Conservation (phyloP, 2,888 invertebrate species). For the Deilephila porcellus region DNA sequence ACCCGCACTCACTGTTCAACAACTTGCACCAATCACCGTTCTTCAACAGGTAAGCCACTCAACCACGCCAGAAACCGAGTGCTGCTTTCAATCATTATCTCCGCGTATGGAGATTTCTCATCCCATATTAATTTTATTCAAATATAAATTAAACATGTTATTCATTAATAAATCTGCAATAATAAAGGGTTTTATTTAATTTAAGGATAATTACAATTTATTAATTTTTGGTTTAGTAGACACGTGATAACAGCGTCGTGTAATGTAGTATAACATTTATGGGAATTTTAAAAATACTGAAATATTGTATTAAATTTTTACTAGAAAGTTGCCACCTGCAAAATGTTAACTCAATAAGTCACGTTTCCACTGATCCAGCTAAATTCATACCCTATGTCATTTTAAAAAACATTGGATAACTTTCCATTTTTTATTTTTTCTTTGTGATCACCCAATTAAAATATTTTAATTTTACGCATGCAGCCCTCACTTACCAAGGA, state of each 20-base stretch:
- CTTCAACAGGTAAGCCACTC: slow-evolving; percentile 74
- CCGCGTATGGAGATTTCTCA: not conserved
- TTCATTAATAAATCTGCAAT: not conserved
- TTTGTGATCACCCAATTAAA: slow-evolving; percentile 52
- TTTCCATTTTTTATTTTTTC: slow-evolving; percentile 36
- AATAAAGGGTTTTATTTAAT: not conserved
- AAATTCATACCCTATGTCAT: slow-evolving; percentile 16
- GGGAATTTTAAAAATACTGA: not conserved
- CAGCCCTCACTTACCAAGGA: slow-evolving; percentile 83
- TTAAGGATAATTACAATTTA: not conserved
- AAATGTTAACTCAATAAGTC: not conserved
- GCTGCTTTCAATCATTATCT: slow-evolving; percentile 12
- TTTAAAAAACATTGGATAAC: slow-evolving; percentile 23
- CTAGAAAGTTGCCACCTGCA: not conserved
- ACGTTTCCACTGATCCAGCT: not conserved
- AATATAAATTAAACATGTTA: not conserved
- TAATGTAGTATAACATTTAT: not conserved
- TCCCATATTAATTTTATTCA: not conserved
- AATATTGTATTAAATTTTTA: not conserved
- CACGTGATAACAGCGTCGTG: not conserved
- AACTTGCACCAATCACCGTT: slow-evolving; percentile 78
- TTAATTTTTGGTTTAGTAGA: not conserved
- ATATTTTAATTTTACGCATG: slow-evolving; percentile 75
- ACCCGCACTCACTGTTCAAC: slow-evolving; percentile 80
- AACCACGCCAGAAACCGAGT: not conserved